These are phyloP conservation scores for Anhinga rufa DNA, from an alignment of 2,113 vertebrate species.

Conservation along the genomic window DNA sequence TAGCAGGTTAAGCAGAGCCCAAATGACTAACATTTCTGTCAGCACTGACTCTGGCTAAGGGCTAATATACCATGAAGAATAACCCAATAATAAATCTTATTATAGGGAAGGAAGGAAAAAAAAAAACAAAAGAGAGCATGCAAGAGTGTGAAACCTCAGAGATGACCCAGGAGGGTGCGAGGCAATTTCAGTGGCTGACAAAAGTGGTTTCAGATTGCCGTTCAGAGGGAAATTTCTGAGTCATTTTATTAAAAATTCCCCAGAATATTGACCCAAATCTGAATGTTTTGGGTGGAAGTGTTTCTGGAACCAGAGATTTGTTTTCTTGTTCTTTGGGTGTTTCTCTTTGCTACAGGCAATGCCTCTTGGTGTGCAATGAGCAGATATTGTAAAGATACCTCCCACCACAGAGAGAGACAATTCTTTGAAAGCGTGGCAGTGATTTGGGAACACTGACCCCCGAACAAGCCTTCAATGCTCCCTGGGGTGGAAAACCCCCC, in stretches of 20 bases:
- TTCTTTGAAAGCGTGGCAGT: not conserved
- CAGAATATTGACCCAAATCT: not conserved
- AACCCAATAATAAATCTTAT: constrained; percentile 66
- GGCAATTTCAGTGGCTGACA: constrained; percentile 19
- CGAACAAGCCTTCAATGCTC: not conserved
- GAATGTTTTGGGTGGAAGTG: not conserved
- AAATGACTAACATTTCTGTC: constrained; percentile 76
- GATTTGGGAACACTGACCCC: not conserved
- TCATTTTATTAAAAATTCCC: not conserved
- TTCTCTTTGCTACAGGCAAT: not conserved
- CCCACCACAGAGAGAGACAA: not conserved
- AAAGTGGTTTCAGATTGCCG: not conserved
- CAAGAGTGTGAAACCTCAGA: constrained; percentile 5
- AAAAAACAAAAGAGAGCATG: not conserved
- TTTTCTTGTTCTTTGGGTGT: not conserved
- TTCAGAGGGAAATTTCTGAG: not conserved
- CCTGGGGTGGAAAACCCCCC: not conserved
- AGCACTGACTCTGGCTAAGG: constrained; percentile 53
- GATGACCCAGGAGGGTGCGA: not conserved
- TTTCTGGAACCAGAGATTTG: not conserved
- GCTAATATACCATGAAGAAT: constrained; percentile 67
- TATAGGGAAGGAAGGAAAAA: not conserved
- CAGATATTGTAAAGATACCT: not conserved
- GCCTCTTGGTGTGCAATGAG: not conserved
- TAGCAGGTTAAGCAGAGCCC: constrained; percentile 73